Conservation (phyloP, 2,797 vertebrate species). For the Sylvia borin region DNA sequence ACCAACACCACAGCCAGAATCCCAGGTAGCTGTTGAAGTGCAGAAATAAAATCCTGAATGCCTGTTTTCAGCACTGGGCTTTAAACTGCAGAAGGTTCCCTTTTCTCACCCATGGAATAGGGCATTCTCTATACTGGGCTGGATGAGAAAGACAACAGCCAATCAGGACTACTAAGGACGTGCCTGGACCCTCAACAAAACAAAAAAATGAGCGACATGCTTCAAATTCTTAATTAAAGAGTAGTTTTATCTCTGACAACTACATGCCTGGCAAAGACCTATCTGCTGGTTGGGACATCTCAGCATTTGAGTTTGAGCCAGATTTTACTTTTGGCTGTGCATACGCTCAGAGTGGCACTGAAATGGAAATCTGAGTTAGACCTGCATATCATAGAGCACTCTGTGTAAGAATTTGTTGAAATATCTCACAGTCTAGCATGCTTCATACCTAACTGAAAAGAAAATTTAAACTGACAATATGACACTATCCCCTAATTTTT, state of each 20-base stretch:
- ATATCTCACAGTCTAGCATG: neutral
- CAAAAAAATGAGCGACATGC: neutral
- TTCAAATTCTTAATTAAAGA: neutral
- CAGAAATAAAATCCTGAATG: neutral
- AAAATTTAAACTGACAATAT: neutral
- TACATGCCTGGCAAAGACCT: neutral
- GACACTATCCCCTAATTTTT: neutral
- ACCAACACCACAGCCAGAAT: neutral
- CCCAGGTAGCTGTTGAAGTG: neutral
- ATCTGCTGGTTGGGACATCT: neutral
- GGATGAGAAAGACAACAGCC: neutral
- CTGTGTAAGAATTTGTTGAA: neutral
- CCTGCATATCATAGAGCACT: neutral
- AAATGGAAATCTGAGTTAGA: neutral
- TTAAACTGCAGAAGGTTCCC: neutral
- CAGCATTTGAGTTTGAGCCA: neutral
- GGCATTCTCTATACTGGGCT: neutral
- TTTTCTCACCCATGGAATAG: neutral
- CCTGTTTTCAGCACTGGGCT: neutral
- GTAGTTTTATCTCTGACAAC: neutral
- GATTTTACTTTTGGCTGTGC: neutral
- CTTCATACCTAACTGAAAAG: neutral
- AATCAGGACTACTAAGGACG: neutral
- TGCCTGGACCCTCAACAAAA: neutral
- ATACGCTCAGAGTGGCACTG: neutral